Evolutionary conservation across 2,888 invertebrate species (phyloP).

Genomic region (Sussaba pulchella): DNA sequence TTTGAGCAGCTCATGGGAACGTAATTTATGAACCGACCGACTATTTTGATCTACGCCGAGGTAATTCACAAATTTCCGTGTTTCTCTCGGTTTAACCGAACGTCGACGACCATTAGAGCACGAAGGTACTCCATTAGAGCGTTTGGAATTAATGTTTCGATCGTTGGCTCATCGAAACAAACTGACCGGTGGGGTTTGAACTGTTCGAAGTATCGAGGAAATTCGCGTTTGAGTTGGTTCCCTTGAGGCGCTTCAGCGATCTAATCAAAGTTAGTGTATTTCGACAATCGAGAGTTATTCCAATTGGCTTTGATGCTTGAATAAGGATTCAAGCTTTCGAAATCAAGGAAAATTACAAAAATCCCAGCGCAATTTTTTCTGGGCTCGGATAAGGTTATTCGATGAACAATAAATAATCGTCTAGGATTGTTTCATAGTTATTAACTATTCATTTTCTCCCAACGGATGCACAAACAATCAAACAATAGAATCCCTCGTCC

Average conservation of each 20-base stretch:
- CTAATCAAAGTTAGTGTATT: conserved; percentile 2
- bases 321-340: not conserved
- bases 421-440: not conserved
- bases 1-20: not conserved
- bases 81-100: not conserved
- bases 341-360: conserved; percentile 3
- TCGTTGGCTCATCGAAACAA: not conserved
- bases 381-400: conserved; percentile 6
- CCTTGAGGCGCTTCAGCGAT: no score
- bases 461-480: not conserved
- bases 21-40: not conserved
- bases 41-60: not conserved
- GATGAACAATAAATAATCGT: conserved; percentile 11
- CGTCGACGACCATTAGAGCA: conserved; percentile 24
- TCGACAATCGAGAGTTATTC: not conserved
- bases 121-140: no score
- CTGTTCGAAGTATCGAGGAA: not conserved
- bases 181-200: not conserved
- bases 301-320: not conserved
- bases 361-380: not conserved
- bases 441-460: not conserved
- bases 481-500: conserved; percentile 31
- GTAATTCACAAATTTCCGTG: no score
- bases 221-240: not conserved
- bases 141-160: conserved; percentile 3